These are phyloP conservation scores for Pseudonaja textilis DNA, from an alignment of 2,113 vertebrate species.

Conservation along the genomic window DNA sequence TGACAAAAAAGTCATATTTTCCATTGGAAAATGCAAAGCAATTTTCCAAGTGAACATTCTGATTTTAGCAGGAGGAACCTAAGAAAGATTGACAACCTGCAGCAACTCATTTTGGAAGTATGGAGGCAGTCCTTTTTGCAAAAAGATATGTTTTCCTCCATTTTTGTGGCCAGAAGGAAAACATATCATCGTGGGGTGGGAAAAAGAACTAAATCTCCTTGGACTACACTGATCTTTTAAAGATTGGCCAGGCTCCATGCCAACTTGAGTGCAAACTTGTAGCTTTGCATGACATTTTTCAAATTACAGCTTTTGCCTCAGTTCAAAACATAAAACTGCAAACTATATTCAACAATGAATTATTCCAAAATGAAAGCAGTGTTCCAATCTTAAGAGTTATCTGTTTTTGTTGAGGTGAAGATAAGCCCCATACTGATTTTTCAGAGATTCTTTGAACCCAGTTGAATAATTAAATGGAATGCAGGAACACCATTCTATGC, in stretches of 20 bases:
- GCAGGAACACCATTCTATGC: constrained; percentile 39
- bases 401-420: neutral
- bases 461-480: constrained; percentile 32
- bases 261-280: neutral
- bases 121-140: neutral
- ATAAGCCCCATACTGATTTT: neutral
- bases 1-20: neutral
- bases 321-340: neutral
- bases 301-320: neutral
- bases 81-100: neutral
- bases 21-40: neutral
- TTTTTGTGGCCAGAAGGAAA: constrained; percentile 35
- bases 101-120: neutral
- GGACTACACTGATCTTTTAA: constrained; percentile 39
- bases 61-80: neutral
- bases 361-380: neutral
- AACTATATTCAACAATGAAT: neutral
- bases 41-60: neutral
- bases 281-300: neutral
- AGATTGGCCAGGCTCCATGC: neutral
- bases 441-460: constrained; percentile 42
- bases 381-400: neutral
- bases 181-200: constrained; percentile 14
- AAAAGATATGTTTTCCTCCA: neutral
- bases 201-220: neutral